Evolutionary conservation across 1,140 invertebrate genomes (phyloP).

Genomic region (Ganaspis sp.): DNA sequence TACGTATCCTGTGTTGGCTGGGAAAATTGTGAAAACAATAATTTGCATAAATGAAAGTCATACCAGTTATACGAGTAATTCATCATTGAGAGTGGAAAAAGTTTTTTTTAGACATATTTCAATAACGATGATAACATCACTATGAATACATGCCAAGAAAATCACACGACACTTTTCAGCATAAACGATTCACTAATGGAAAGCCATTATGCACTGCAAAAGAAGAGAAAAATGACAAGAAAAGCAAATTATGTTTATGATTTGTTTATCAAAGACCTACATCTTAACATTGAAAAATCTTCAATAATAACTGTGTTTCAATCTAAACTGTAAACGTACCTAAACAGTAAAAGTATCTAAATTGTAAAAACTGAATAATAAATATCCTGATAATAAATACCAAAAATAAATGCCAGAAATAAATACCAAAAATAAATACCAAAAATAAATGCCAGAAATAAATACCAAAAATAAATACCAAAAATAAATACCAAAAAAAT

Average conservation of each 20-base stretch:
- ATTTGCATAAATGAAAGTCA: conserved; percentile 29
- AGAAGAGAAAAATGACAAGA: background rate
- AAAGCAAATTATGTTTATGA: background rate
- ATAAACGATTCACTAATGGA: conserved; percentile 20
- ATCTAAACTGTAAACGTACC: no score
- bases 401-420: no score
- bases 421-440: no score
- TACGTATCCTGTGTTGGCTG: background rate
- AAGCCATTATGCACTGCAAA: background rate
- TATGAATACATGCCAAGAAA: conserved; percentile 26
- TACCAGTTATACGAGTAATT: conserved; percentile 25
- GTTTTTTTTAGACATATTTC: conserved; percentile 12
- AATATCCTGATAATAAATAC: no score
- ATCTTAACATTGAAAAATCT: background rate
- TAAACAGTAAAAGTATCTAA: no score
- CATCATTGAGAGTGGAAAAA: conserved; percentile 18
- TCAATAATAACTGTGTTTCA: background rate
- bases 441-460: no score
- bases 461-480: no score
- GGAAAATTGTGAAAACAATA: conserved; percentile 14
- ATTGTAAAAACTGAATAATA: no score
- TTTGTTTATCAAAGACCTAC: conserved; percentile 19
- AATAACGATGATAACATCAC: conserved; percentile 28
- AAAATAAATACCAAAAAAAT: no score
- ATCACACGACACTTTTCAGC: conserved; percentile 20